Base-by-base conservation (phyloP, 2,888 invertebrate genomes). In the Calephelis perditalis region DNA sequence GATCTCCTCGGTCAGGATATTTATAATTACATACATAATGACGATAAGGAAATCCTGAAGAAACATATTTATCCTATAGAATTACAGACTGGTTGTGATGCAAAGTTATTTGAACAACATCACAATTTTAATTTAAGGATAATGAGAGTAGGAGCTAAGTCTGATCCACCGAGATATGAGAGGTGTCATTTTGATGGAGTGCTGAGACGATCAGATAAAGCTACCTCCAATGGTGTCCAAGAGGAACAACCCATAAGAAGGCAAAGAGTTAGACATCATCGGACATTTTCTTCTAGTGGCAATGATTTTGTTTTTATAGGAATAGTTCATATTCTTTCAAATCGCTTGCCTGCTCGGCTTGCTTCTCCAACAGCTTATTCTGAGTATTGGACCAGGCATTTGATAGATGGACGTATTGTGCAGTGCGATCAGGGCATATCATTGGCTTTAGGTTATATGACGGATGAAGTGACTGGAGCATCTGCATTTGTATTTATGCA, bases 391-490 rank as follows among this genome's bases (percentile, higher is more conserved):
- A 97, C 97, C 0, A 92, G 97, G 68, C 98, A 98, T 84, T 91
- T 96, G 62, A 93, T 97, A 59, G 97, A 97, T 86, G 97, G 98
- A 0, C 93, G 95, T 56, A 97, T 98, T 68, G 94, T 97, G 58
- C 96, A 95, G 77, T 96, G 96, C 78, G 98, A 98, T 80, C 97
- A 97, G 78, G 94, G 97, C 75, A 97, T 98, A 75, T 96, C 97
- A 7, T 88, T 96, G 63, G 95, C 97, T 11, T 95, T 96, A 60
- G 98, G 98, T 4, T 97, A 97, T 76, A 94, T 98, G 94, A 94
- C 95, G 10, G 95, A 96, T 70, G 98, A 98, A 87, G 96, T 97
- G 1, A 93, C 94, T 9, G 97, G 97, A n/a, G 90, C 94, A 63
- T 96, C 96, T 66, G 97, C 97, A 9, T 98, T 98, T 82, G 93